These are phyloP conservation scores for Leptinotarsa defecta DNA, from an alignment of 1,140 invertebrate genomes.

Conservation along the genomic window DNA sequence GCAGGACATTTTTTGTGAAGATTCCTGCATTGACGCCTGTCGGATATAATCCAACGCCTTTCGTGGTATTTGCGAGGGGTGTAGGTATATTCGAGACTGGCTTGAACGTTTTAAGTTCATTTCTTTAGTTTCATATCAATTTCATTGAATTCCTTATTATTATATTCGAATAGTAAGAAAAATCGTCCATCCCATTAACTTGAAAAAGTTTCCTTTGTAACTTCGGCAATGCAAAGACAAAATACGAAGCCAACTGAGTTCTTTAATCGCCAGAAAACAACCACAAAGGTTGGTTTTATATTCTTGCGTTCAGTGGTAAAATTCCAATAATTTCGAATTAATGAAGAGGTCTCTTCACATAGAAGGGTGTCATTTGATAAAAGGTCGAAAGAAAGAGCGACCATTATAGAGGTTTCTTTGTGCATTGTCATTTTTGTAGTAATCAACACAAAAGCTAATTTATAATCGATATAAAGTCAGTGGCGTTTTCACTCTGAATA, in stretches of 20 bases:
- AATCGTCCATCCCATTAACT: too few relatives aligned
- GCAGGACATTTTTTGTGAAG: too few relatives aligned
- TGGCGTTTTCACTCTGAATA: background rate
- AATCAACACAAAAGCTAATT: slow-evolving; percentile 34
- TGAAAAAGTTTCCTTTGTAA: too few relatives aligned
- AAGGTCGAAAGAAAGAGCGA: slow-evolving; percentile 31
- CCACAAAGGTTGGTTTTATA: slow-evolving; percentile 11
- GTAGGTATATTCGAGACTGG: too few relatives aligned
- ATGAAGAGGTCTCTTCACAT: background rate
- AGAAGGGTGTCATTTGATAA: slow-evolving; percentile 24
- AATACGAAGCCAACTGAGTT: background rate
- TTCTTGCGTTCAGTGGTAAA: slow-evolving; percentile 6
- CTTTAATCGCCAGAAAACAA: background rate
- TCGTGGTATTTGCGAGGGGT: too few relatives aligned
- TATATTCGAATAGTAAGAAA: too few relatives aligned
- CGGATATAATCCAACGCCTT: too few relatives aligned
- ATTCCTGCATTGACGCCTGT: too few relatives aligned
- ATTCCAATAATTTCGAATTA: slow-evolving; percentile 15
- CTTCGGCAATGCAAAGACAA: background rate
- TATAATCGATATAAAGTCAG: slow-evolving; percentile 32
- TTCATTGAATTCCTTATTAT: too few relatives aligned
- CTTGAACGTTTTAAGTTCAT: too few relatives aligned
- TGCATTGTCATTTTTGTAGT: slow-evolving; percentile 35
- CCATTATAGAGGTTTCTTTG: slow-evolving; percentile 22
- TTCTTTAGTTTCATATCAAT: too few relatives aligned